These are phyloP conservation scores for Panurus biarmicus DNA, from an alignment of 2,113 vertebrate species.

Conservation along the genomic window DNA sequence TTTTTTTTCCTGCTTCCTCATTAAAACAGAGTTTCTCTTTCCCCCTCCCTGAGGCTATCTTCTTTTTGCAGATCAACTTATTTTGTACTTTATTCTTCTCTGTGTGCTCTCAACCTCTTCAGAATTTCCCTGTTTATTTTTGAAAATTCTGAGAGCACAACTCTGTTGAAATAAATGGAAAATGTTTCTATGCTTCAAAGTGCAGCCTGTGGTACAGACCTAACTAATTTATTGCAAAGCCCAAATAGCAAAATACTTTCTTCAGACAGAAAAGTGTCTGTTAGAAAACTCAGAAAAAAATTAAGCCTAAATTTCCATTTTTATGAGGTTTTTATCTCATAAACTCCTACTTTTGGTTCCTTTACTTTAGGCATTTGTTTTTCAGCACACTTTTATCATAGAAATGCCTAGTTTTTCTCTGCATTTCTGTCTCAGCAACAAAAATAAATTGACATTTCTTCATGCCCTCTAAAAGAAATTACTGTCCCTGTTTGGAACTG, in stretches of 20 bases:
- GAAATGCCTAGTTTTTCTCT: background rate
- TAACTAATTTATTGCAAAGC: background rate
- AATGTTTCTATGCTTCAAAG: background rate
- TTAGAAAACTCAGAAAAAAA: background rate
- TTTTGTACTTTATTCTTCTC: background rate
- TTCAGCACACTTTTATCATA: background rate
- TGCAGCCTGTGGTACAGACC: background rate
- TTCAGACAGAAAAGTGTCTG: background rate
- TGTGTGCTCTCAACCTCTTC: background rate
- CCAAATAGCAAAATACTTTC: background rate
- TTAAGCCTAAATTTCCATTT: background rate
- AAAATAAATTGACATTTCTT: background rate
- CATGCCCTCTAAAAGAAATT: background rate
- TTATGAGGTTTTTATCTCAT: background rate
- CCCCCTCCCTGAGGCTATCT: background rate
- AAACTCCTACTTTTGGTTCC: background rate
- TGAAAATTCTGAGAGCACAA: background rate
- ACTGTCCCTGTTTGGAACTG: background rate
- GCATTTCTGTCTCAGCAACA: background rate
- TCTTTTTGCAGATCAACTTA: background rate
- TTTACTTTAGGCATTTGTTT: background rate
- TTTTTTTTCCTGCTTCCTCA: background rate
- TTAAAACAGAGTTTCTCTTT: conserved; percentile 9
- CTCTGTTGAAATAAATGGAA: conserved; percentile 17
- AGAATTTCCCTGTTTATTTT: conserved; percentile 9